These are phyloP conservation scores for Rhynchomys soricoides DNA, from an alignment of 2,113 vertebrate genomes.

Conservation along the genomic window DNA sequence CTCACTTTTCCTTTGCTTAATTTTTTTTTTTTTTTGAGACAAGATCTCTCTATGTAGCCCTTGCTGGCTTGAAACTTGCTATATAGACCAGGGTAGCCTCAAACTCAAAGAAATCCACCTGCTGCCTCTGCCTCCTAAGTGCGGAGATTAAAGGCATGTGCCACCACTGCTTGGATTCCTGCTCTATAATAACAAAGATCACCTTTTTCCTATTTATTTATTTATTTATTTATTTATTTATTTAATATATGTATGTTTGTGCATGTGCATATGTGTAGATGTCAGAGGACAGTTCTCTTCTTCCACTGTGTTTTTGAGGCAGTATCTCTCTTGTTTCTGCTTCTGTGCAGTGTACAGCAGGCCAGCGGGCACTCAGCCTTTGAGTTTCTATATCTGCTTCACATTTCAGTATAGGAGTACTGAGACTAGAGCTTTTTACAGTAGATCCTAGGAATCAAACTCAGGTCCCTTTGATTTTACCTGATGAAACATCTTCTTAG, in stretches of 20 bases:
- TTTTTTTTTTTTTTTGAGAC: neutral
- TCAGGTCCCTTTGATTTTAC: neutral
- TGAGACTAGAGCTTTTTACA: neutral
- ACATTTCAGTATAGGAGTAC: neutral
- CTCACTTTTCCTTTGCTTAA: neutral
- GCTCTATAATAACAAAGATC: constrained; percentile 7
- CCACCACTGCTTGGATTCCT: neutral
- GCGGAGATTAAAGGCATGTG: neutral
- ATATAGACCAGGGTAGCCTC: neutral
- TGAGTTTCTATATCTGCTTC: neutral
- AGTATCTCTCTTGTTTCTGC: neutral
- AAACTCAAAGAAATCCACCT: neutral
- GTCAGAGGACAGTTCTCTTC: neutral
- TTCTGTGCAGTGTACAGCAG: neutral
- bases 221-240: neutral
- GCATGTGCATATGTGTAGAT: neutral
- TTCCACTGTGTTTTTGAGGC: neutral
- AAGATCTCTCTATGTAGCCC: neutral
- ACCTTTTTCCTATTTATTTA: neutral
- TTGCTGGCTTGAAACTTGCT: neutral
- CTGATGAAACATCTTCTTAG: neutral
- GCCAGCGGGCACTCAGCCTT: neutral
- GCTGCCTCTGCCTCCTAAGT: neutral
- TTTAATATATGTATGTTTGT: neutral
- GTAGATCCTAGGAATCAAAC: neutral